Percentiles rank a stretch among this genome's conserved stretches.
These are phyloP conservation scores for Tetramorium alpestre DNA, from an alignment of 1,140 invertebrate species.

Conservation along the genomic window DNA sequence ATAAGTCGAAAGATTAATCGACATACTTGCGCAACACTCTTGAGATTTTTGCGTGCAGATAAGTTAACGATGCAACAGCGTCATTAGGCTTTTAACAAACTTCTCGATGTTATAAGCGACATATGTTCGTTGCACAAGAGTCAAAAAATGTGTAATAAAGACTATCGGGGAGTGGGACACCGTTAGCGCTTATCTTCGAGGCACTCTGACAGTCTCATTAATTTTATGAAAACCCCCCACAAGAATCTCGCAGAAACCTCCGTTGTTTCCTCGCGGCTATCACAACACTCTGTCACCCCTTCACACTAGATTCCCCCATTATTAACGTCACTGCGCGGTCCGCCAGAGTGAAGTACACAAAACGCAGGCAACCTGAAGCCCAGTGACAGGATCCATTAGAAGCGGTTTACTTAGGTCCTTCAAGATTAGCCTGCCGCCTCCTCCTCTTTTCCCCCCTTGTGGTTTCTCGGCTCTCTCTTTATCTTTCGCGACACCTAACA, in stretches of 20 bases:
- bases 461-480: slow-evolving; percentile 30
- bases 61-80: neutral
- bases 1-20: slow-evolving; percentile 38
- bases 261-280: slow-evolving; percentile 43
- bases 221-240: slow-evolving; percentile 36
- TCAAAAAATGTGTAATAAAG: neutral
- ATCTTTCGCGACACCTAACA: slow-evolving; percentile 48
- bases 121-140: neutral
- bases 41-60: neutral
- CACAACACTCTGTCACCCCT: slow-evolving; percentile 65
- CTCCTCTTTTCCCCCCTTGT: neutral
- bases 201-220: slow-evolving; percentile 57
- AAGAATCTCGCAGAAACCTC: slow-evolving; percentile 14
- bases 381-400: slow-evolving; percentile 77
- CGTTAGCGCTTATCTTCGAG: slow-evolving; percentile 42
- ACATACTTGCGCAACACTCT: neutral
- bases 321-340: slow-evolving; percentile 72
- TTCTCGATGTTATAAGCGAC: neutral
- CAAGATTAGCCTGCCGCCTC: slow-evolving; percentile 67
- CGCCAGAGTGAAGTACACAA: slow-evolving; percentile 66
- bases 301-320: slow-evolving; percentile 74
- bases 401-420: slow-evolving; percentile 77
- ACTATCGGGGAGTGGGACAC: neutral
- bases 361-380: slow-evolving; percentile 65
- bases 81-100: slow-evolving; percentile 16